Conservation (phyloP, 2,113 vertebrate genomes). For the Chunga burmeisteri region DNA sequence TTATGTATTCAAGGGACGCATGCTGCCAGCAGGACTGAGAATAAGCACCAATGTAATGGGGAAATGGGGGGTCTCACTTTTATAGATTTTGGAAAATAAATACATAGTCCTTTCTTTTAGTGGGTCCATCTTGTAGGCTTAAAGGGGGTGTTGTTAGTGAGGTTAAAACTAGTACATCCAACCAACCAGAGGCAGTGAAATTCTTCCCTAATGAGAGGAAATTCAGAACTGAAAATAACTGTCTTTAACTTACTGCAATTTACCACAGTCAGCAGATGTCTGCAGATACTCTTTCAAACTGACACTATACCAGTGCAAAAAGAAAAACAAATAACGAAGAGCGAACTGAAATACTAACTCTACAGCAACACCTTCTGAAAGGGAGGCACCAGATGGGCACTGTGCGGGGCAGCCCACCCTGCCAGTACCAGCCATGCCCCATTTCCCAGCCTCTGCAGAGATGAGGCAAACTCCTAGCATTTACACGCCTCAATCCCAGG, state of each 20-base stretch:
- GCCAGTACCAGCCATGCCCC: background rate
- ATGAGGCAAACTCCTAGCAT: background rate
- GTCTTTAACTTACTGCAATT: background rate
- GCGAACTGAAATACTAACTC: background rate
- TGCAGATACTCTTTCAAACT: background rate
- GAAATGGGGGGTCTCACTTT: background rate
- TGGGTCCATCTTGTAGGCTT: background rate
- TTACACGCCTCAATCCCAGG: background rate
- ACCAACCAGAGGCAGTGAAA: background rate
- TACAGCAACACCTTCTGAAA: background rate
- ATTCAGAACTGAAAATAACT: constrained; percentile 9
- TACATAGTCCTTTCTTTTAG: background rate
- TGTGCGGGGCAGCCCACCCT: background rate
- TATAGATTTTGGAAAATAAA: background rate
- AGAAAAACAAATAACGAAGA: constrained; percentile 6
- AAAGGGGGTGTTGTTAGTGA: background rate
- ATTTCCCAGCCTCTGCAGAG: background rate
- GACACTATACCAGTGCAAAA: background rate
- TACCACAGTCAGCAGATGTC: background rate
- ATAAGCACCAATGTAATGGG: background rate
- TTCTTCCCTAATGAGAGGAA: background rate
- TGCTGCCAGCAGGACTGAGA: constrained; percentile 22
- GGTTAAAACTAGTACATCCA: background rate
- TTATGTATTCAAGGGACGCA: constrained; percentile 34
- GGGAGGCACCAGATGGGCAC: background rate